Evolutionary conservation across 2,797 vertebrate genomes (phyloP), one percentile per base, ranked within the genome.

Genomic region (Sciaenops ocellatus): DNA sequence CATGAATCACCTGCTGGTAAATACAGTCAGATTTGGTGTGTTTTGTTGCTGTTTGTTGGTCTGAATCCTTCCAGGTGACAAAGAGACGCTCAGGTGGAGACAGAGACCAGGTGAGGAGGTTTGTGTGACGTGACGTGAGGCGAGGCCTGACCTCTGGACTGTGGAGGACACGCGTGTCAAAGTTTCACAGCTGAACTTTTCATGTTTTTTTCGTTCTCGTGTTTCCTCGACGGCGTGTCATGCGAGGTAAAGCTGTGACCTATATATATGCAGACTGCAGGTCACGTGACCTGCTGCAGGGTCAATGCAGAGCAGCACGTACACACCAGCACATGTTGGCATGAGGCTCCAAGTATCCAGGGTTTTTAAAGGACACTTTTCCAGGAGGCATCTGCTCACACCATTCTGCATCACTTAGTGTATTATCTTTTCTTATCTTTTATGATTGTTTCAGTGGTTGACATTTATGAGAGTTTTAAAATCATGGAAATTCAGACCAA

Each of bases 1-100:
- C 88, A 95, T 95, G 95, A 95, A 90, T 47, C 92, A 73, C 28
- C 85, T 95, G 3, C 77, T 92, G 94, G 95, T 94, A 92, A 93
- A 76, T 83, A 72, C 56, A 20, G 0, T 34, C 30, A 8, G 34
- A 38, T 38, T 38, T 38, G 9, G 34, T 38, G 34, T 38, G 34
- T 38, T 38, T 38, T 9, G 34, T 38, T 38, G 34, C 34, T 38
- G 34, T 38, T 9, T 38, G 34, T 9, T 3, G 34, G 34, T 38
- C 34, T 38, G 20, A n/a, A 1, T 1, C 4, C 0, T 1, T 8
- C 7, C 44, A 47, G 54, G 6, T 5, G 4, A 3, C n/a, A 41
- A 18, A 50, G 13, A 1, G 1, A 1, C 30, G 3, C 8, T 48
- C 2, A 22, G 30, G 28, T 1, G 3, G 3, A 73, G 26, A 15